Evolutionary conservation across 1,140 invertebrate genomes (phyloP).

Genomic region (Drosophila aff.): DNA sequence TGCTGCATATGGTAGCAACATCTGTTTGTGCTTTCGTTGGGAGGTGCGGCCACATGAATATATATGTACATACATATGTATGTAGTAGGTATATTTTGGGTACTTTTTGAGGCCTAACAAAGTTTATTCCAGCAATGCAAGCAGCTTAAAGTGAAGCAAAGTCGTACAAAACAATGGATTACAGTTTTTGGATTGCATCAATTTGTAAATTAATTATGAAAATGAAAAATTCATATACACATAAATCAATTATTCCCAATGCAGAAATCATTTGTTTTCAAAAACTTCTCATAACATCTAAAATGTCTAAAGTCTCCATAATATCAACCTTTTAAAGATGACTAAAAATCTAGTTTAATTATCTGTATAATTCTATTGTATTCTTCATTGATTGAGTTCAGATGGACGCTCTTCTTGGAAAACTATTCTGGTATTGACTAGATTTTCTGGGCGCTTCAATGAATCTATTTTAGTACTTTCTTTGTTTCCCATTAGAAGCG

Average conservation of each 20-base stretch:
- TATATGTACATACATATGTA: background rate
- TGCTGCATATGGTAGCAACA: constrained; percentile 39
- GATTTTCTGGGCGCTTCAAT: constrained; percentile 1
- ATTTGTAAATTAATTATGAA: background rate
- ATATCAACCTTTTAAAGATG: background rate
- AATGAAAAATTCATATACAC: background rate
- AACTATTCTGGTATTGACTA: constrained; percentile 1
- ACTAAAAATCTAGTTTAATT: background rate
- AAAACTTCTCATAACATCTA: background rate
- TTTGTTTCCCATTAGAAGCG: background rate
- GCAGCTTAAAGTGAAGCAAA: background rate
- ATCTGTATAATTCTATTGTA: background rate
- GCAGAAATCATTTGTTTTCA: background rate
- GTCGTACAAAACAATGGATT: background rate
- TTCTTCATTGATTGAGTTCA: background rate
- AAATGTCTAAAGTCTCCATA: background rate
- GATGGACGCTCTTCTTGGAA: no score
- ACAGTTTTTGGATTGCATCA: no score
- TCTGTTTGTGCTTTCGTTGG: constrained; percentile 30
- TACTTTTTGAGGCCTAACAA: constrained; percentile 9
- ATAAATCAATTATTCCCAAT: background rate
- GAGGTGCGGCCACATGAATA: background rate
- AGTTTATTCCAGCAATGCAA: constrained; percentile 10
- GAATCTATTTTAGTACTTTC: constrained; percentile 15
- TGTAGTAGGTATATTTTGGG: background rate